These are phyloP conservation scores for Poeciliopsis infans DNA, from an alignment of 2,797 vertebrate species.

Conservation along the genomic window DNA sequence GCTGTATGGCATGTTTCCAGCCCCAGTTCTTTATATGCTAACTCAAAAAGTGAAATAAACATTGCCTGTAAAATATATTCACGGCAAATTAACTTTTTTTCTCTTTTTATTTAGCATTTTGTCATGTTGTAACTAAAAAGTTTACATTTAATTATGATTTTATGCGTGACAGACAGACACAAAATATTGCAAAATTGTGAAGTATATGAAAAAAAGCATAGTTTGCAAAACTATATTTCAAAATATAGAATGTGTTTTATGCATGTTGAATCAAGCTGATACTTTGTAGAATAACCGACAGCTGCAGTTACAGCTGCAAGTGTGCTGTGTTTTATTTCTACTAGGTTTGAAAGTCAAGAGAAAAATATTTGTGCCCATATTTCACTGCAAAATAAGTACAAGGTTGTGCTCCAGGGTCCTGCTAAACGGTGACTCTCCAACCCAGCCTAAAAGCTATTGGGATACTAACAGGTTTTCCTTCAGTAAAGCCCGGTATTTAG, in stretches of 20 bases:
- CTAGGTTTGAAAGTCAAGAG: neutral
- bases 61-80: neutral
- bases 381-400: neutral
- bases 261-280: neutral
- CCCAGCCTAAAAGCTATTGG: neutral
- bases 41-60: neutral
- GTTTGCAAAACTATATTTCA: neutral
- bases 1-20: conserved; percentile 6
- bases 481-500: neutral
- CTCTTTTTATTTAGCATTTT: neutral
- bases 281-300: neutral
- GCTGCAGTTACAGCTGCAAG: neutral
- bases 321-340: neutral
- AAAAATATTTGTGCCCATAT: neutral
- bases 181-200: neutral
- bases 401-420: neutral
- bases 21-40: neutral
- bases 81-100: neutral
- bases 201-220: neutral
- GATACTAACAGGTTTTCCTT: neutral
- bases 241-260: neutral
- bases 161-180: neutral
- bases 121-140: neutral
- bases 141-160: neutral
- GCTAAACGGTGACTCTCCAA: neutral